Conservation (phyloP, 30 jellyfish, hydroid and myxozoan species). For the Aurelia sp. region DNA sequence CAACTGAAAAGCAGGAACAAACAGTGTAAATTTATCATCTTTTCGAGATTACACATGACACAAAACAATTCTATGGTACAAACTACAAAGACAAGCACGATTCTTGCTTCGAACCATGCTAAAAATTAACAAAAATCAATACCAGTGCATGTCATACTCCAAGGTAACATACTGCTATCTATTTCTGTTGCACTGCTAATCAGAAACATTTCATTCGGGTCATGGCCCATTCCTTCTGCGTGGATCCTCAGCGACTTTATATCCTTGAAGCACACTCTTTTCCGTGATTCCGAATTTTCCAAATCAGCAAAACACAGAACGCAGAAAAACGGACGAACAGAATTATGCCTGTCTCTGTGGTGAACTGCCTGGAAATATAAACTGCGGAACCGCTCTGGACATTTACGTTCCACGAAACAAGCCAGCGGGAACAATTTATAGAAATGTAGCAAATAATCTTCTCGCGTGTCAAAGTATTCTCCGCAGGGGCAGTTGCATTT, state of each 20-base stretch:
- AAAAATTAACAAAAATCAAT: slow-evolving; percentile 30
- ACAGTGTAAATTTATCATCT: no score
- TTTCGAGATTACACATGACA: no score
- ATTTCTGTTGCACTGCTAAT: slow-evolving; percentile 41
- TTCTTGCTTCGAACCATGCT: no score
- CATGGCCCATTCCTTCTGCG: slow-evolving; percentile 80
- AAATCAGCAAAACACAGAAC: slow-evolving; percentile 52
- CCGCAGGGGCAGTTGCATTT: slow-evolving; percentile 91
- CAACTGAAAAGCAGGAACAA: no score
- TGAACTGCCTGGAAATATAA: slow-evolving; percentile 85
- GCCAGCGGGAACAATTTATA: slow-evolving; percentile 79
- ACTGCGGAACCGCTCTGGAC: slow-evolving; percentile 95
- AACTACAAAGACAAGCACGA: no score
- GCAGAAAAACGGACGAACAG: slow-evolving; percentile 79
- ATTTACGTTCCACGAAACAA: slow-evolving; percentile 85
- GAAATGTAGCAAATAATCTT: slow-evolving; percentile 82
- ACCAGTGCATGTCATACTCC: slow-evolving; percentile 69
- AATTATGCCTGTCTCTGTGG: slow-evolving; percentile 72
- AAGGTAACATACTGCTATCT: slow-evolving; percentile 39
- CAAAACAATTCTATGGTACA: no score
- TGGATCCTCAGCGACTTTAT: slow-evolving; percentile 67
- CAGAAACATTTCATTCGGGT: slow-evolving; percentile 71
- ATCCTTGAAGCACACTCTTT: slow-evolving; percentile 50
- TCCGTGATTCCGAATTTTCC: slow-evolving; percentile 16
- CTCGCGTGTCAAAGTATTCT: slow-evolving; percentile 67